Base-by-base conservation (phyloP, 2,797 vertebrate species). In the Pangasius mekongensis region DNA sequence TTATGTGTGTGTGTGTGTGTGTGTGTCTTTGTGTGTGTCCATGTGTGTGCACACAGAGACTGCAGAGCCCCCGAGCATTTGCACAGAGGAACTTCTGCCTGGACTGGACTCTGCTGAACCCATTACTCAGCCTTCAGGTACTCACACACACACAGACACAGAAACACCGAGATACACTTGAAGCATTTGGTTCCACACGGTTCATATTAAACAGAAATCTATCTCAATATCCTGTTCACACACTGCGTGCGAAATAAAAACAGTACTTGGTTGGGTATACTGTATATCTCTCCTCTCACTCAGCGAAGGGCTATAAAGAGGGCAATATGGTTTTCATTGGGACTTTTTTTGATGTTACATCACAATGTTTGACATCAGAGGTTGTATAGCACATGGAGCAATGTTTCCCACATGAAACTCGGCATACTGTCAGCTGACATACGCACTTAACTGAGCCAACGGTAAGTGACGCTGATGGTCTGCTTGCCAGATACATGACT, bases 31-130 rank as follows among this genome's bases (percentile, higher is more conserved):
- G 54, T 88, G 20, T 30, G 69, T 86, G 56, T 88, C 8, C 36
- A 36, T 82, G 7, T 85, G 2, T 56, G 27, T 27, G 2, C 5
- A 9, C 69, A 3, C 89, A 98, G 97, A 97, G 80, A 93, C 93
- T 90, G 92, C 94, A 78, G 97, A 98, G 69, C 94, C 94, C 43
- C 94, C 95, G 27, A 93, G 94, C 66, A 91, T 93, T 39, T 95
- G 96, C 18, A 94, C 95, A 33, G 98, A 98, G 92, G 97, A 97
- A 92, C 93, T 99, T 91, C 97, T 99, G 60, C 96, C 97, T 0
- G 97, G 97, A 64, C 96, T 99, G 90, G 96, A 96, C 62, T 33
- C 94, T 14, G n/a, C 92, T 52, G 94, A 96, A 62, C 91, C 67
- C 66, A 47, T 77, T 89, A 86, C 89, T 7, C 93, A 91, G 74